Evolutionary conservation across 2,797 vertebrate species (phyloP).

Genomic region (Psittacula echo): DNA sequence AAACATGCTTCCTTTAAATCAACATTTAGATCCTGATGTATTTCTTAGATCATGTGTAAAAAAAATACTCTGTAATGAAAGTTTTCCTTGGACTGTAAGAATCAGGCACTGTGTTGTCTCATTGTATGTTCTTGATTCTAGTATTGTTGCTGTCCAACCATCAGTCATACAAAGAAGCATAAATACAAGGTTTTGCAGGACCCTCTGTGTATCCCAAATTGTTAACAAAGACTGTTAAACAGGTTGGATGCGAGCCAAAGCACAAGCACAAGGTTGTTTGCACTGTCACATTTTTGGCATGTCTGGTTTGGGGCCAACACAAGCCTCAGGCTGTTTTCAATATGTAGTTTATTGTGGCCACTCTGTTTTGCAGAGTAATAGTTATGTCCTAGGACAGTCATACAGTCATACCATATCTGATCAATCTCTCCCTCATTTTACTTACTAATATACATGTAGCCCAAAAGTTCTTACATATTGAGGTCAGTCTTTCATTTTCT

Average conservation of each 20-base stretch:
- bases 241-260: neutral
- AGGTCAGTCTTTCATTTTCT: neutral
- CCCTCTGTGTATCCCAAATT: neutral
- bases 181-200: neutral
- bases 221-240: neutral
- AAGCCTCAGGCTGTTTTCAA: rapidly evolving
- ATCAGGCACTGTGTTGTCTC: neutral
- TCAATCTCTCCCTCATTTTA: neutral
- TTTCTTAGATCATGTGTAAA: neutral
- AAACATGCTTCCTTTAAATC: neutral
- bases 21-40: neutral
- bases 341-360: neutral
- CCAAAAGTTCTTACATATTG: neutral
- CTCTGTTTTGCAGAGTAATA: neutral
- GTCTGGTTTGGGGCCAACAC: neutral
- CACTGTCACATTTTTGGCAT: neutral
- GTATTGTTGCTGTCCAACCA: neutral
- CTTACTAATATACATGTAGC: neutral
- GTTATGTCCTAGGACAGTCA: neutral
- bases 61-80: neutral
- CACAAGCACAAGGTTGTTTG: neutral
- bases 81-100: neutral
- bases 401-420: neutral
- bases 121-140: neutral
- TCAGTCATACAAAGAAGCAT: neutral